Evolutionary conservation across 2,797 vertebrate genomes (phyloP), one percentile per base, ranked within the genome.

Genomic region (Molossus molossus): DNA sequence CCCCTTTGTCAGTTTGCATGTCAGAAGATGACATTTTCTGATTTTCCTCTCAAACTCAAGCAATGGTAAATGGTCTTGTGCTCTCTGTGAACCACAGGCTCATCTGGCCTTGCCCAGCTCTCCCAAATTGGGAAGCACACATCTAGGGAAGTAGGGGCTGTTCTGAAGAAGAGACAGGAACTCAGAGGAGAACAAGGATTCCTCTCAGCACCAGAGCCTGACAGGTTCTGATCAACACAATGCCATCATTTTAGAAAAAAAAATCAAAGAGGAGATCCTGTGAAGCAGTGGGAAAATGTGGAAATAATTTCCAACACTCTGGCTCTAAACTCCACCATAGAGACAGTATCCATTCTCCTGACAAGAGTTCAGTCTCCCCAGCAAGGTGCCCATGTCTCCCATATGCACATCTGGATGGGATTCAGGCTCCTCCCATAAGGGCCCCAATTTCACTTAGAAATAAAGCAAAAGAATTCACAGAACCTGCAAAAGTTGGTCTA

Each of bases 11-110:
- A 72, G 76, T 40, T 92, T 76, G 76, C 70, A 77, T 53, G 77
- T 94, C 37, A 37, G 45, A 77, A 48, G 75, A 27, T 70, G 85
- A 64, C 53, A 67, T 29, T 83, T 89, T 73, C 81, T 65, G 18
- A 33, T 21, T 90, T 72, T 86, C 37, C 67, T 73, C 79, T 94
- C 14, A 79, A 45, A 76, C 60, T 65, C 73, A 85, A 79, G 64
- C 67, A 75, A 13, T 15, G 15, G 76, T 1, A 10, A 64, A 20
- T 37, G 55, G 29, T 69, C 5, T 29, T 25, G 25, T 57, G 45
- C 45, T 64, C 55, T 57, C 50, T 64, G 9, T 45, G 17, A 87
- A 40, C 33, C 13, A 85, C 48, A 85, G 77, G 15, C 45, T 65
- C 48, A 9, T 9, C 37, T n/a, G 67, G 37, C 58, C 50, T 70